phyloP scores from a whole-genome alignment of 2,113 vertebrate species.

The Salvelinus alpinus region DNA sequence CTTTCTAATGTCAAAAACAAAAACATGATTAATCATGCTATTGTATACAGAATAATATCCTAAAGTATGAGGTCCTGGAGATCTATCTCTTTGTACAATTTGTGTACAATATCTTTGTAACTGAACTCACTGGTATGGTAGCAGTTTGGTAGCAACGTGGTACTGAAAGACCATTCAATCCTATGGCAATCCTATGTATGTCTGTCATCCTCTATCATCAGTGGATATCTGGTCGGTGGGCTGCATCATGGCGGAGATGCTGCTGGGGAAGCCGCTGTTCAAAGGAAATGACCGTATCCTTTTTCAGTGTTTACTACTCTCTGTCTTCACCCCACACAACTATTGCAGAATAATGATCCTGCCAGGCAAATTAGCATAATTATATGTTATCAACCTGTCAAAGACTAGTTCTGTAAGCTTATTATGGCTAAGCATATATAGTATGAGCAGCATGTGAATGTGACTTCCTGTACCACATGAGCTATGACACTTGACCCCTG shows the following conservation, averaged over 20 bases:
- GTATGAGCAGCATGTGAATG: neutral
- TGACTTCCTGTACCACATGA: neutral
- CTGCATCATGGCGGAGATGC: constrained; percentile 99
- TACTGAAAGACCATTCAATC: neutral
- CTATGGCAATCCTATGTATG: neutral
- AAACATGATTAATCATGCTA: too few species aligned
- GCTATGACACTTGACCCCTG: constrained; percentile 61
- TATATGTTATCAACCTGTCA: neutral
- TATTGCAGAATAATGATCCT: neutral
- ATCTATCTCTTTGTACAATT: too few species aligned
- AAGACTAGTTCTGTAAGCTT: neutral
- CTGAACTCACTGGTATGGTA: too few species aligned
- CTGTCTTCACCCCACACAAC: neutral
- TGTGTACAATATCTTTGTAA: too few species aligned
- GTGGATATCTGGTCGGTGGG: constrained; percentile 99
- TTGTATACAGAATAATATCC: too few species aligned
- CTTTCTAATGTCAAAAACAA: neutral
- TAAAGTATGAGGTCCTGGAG: too few species aligned
- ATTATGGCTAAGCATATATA: neutral
- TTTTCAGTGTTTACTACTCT: neutral
- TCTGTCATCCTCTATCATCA: constrained; percentile 59
- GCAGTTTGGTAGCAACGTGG: neutral
- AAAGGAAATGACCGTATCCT: constrained; percentile 99
- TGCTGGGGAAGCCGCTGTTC: constrained; percentile 89
- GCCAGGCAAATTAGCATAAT: neutral